Percentiles rank a stretch among this genome's conserved stretches.
Evolutionary conservation across 2,888 invertebrate species (phyloP).

Genomic region (Tillus elongatus): DNA sequence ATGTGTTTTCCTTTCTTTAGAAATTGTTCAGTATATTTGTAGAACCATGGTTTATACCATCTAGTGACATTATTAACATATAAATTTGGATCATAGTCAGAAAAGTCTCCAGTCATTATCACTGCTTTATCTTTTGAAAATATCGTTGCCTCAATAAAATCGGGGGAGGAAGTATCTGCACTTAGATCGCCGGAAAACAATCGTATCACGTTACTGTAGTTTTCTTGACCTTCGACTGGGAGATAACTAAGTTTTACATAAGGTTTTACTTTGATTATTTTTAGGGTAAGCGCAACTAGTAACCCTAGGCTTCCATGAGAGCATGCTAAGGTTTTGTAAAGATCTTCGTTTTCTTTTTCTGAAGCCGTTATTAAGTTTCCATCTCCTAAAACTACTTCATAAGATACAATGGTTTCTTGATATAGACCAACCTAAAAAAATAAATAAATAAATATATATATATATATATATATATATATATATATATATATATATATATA

Average conservation of each 20-base stretch:
- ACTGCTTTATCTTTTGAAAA: constrained; percentile 53
- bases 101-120: constrained; percentile 57
- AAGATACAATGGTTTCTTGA: constrained; percentile 56
- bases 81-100: constrained; percentile 47
- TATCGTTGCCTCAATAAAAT: constrained; percentile 59
- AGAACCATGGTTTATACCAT: constrained; percentile 68
- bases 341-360: constrained; percentile 47
- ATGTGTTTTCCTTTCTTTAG: constrained; percentile 46
- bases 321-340: constrained; percentile 56
- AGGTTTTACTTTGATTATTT: constrained; percentile 52
- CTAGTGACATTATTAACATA: constrained; percentile 49
- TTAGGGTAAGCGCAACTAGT: constrained; percentile 54
- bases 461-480: too few species aligned
- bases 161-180: constrained; percentile 39
- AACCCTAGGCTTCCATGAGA: constrained; percentile 59
- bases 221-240: constrained; percentile 52
- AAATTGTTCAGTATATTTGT: constrained; percentile 55
- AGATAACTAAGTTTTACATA: constrained; percentile 56
- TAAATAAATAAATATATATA: not conserved
- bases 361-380: constrained; percentile 52
- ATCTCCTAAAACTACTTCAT: constrained; percentile 56
- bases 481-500: too few species aligned
- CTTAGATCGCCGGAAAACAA: constrained; percentile 50
- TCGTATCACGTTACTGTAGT: constrained; percentile 54
- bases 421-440: constrained; percentile 40